phyloP scores from a whole-genome alignment of 2,888 invertebrate species.

The Polyommatus iphigenia region DNA sequence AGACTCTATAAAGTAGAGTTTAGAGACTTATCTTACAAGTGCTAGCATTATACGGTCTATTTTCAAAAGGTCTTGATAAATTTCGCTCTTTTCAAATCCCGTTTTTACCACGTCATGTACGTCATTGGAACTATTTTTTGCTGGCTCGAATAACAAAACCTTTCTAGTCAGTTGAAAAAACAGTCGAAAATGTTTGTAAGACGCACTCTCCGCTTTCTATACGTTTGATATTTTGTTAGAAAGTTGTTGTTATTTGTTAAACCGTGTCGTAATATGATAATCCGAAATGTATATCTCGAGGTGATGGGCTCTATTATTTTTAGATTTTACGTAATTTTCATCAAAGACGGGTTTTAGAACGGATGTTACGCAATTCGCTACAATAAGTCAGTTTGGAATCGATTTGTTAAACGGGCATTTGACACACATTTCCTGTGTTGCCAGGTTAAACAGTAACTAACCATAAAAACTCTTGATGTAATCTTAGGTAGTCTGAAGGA shows the following conservation, averaged over 20 bases:
- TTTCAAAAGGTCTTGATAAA: background rate
- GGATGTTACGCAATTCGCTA: background rate
- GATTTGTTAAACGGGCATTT: background rate
- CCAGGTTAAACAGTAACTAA: no score
- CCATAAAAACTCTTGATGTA: no score
- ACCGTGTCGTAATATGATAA: constrained; percentile 9
- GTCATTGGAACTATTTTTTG: background rate
- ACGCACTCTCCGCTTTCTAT: constrained; percentile 6
- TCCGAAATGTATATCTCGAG: background rate
- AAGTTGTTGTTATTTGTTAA: constrained; percentile 14
- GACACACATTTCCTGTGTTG: no score
- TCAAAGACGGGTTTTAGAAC: background rate
- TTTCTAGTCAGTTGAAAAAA: background rate
- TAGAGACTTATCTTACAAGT: no score
- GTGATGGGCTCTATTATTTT: background rate
- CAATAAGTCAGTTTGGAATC: background rate
- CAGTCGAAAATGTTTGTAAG: background rate
- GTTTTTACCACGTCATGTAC: background rate
- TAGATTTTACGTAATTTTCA: background rate
- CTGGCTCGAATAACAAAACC: background rate
- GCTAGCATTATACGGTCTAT: background rate
- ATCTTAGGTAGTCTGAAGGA: no score
- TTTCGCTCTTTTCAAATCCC: background rate
- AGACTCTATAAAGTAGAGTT: no score
- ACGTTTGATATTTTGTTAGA: constrained; percentile 9